phyloP scores from a whole-genome alignment of 64 coral and sea anemone genomes.

The Trachythela sp. region DNA sequence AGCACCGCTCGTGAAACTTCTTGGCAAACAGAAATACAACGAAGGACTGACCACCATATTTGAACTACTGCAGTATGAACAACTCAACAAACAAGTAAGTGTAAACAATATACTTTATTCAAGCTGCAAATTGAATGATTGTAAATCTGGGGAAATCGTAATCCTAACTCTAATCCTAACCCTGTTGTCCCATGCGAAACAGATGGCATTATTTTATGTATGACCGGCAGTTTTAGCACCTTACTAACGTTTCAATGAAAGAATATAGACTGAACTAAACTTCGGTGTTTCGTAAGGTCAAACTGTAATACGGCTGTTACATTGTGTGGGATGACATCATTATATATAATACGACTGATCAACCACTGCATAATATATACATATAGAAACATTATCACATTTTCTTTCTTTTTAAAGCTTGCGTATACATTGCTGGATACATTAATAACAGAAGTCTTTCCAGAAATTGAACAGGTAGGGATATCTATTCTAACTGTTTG shows the following conservation, averaged over 20 bases:
- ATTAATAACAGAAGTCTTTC: background rate
- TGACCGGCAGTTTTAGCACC: too few relatives aligned
- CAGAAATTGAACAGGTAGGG: background rate
- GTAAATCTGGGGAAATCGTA: background rate
- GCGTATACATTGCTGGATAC: background rate
- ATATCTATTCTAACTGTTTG: background rate
- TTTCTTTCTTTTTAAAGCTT: background rate
- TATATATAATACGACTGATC: too few relatives aligned
- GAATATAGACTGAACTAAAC: too few relatives aligned
- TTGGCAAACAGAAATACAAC: conserved; percentile 23
- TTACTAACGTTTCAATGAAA: too few relatives aligned
- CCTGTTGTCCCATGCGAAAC: too few relatives aligned
- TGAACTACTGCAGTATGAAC: conserved; percentile 1
- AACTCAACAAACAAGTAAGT: background rate
- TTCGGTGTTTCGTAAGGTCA: too few relatives aligned
- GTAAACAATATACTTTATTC: too few relatives aligned
- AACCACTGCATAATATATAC: too few relatives aligned
- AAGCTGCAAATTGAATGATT: background rate
- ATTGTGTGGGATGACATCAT: too few relatives aligned
- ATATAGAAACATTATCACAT: background rate
- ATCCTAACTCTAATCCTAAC: too few relatives aligned
- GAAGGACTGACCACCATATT: background rate
- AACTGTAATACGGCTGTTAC: too few relatives aligned
- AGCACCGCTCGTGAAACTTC: background rate
- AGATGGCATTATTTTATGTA: too few relatives aligned